These are phyloP conservation scores for Pomatorhinus ruficollis DNA, from an alignment of 2,113 vertebrate genomes.

Conservation along the genomic window DNA sequence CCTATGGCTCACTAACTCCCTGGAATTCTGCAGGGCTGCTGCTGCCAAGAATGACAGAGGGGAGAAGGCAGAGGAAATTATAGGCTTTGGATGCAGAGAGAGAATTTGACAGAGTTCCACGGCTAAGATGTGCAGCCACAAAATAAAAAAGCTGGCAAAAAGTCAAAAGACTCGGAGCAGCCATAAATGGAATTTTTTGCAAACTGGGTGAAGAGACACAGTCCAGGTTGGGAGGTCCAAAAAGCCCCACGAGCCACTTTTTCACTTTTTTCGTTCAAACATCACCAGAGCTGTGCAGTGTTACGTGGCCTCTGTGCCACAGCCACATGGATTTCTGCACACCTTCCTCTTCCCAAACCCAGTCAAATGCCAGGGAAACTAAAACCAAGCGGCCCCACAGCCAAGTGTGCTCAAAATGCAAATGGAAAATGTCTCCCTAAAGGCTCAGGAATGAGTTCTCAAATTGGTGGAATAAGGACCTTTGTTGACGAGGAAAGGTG, in stretches of 20 bases:
- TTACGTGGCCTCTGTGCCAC: neutral
- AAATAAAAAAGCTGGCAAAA: conserved; percentile 48
- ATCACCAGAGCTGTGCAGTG: neutral
- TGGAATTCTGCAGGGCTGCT: conserved; percentile 31
- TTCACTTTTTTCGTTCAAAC: neutral
- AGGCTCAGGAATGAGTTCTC: neutral
- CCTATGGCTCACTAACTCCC: conserved; percentile 4
- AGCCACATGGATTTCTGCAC: neutral
- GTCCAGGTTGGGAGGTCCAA: neutral
- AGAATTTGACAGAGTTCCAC: conserved; percentile 38
- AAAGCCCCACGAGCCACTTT: neutral
- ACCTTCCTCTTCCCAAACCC: neutral
- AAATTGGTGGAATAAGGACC: neutral
- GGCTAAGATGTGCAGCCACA: conserved; percentile 36
- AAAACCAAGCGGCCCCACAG: neutral
- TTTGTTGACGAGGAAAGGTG: neutral
- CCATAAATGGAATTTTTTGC: conserved; percentile 68
- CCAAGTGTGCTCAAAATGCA: neutral
- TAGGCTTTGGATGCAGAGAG: conserved; percentile 26
- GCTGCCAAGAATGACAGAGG: conserved; percentile 66
- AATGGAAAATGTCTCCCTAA: neutral
- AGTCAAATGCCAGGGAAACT: neutral
- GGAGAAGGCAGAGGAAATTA: conserved; percentile 67
- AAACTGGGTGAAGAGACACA: conserved; percentile 19
- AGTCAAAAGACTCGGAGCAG: conserved; percentile 9